Base-by-base conservation (phyloP, 2,113 vertebrate genomes). In the Prochilodus magdalenae region DNA sequence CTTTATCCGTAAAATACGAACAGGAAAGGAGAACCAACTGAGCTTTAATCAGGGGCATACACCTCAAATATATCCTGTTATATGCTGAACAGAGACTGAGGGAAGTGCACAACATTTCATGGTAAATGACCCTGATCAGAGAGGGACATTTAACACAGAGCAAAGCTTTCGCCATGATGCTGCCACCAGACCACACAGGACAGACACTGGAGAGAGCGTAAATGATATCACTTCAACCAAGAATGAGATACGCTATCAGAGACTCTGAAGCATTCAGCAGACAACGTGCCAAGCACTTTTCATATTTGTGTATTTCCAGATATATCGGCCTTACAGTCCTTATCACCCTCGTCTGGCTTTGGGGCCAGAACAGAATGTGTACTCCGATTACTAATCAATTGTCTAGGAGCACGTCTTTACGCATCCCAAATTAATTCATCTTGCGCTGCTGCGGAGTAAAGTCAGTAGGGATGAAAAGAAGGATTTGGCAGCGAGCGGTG, bases 351-450 rank as follows among this genome's bases (percentile, higher is more conserved):
- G 83, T 85, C 83, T 81, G 87, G 86, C 90, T 51, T 49, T 81
- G 80, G n/a, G 84, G 89, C 90, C 89, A 92, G 83, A 80, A 88
- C 84, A 88, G 85, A 90, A 86, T 84, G 88, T 73, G n/a, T 75
- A n/a, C 86, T 89, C 84, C 85, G 85, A 89, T 93, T 93, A 93
- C 89, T 93, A 91, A 92, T 91, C 89, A 75, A 26, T 86, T 86
- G 87, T 88, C n/a, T n/a, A n/a, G n/a, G n/a, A 84, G 62, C 87
- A 86, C 49, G 88, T 91, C 87, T 89, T 88, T 89, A 83, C 84
- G 84, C 86, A 85, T 87, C 85, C 79, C 65, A 88, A 80, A n/a
- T n/a, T 90, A 87, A 90, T 87, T 92, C 89, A 88, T 86, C 69
- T 70, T 70, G 83, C 69, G 77, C 74, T 74, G n/a, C 47, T 40